phyloP scores from a whole-genome alignment of 2,113 vertebrate genomes.

The Martes martes region DNA sequence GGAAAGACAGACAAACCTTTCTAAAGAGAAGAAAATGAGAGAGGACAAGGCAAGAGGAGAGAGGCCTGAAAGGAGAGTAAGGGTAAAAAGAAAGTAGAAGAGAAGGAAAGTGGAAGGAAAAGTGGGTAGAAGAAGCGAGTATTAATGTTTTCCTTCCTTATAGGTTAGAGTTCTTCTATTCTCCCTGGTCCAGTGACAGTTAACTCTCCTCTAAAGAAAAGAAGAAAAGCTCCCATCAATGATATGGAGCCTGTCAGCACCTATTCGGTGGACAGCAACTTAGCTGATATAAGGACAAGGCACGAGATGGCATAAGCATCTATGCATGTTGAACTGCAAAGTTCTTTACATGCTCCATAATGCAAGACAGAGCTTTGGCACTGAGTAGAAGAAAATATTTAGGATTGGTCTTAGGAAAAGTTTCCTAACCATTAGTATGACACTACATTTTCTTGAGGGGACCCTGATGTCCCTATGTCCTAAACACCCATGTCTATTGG shows the following conservation, averaged over 20 bases:
- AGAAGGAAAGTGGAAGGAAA: neutral
- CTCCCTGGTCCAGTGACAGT: neutral
- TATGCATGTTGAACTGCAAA: neutral
- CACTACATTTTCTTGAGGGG: neutral
- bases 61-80: neutral
- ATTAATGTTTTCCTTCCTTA: neutral
- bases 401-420: neutral
- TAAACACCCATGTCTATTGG: accelerated
- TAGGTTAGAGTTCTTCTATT: neutral
- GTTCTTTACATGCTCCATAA: neutral
- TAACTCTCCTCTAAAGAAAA: neutral
- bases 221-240: neutral
- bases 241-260: neutral
- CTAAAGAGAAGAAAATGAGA: neutral
- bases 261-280: neutral
- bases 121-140: neutral
- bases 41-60: neutral
- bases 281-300: neutral
- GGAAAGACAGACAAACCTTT: neutral
- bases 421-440: neutral
- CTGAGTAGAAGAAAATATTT: neutral
- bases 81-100: neutral
- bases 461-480: no score
- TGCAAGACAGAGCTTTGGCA: neutral
- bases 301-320: accelerated